Percentiles rank a stretch among this genome's conserved stretches.
Conservation (phyloP, 2,888 invertebrate species). For the Alcis repandata region DNA sequence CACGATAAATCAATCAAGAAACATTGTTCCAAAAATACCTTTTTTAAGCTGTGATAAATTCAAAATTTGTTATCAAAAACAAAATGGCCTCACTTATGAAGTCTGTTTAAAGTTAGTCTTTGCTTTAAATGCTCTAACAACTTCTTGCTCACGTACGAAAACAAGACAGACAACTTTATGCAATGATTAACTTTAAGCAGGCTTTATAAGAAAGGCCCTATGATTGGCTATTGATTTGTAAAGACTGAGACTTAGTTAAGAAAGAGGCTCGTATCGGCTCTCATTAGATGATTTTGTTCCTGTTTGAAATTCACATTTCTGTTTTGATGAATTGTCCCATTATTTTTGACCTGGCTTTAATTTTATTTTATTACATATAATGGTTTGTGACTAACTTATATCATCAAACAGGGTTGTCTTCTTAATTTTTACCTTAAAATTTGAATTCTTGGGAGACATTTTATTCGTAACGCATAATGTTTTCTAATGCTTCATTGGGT, state of each 20-base stretch:
- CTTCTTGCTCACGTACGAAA: no score
- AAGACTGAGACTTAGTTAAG: background rate
- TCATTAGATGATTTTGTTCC: no score
- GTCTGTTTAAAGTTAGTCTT: no score
- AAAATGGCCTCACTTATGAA: no score
- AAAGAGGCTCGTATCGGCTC: no score
- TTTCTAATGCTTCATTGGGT: background rate
- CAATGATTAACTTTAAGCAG: no score
- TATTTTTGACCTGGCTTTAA: background rate
- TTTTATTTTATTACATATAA: background rate
- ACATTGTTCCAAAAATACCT: background rate
- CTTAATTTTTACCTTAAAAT: background rate
- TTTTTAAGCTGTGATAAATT: background rate
- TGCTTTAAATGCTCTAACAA: no score
- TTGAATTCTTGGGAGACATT: background rate
- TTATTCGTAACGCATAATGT: background rate
- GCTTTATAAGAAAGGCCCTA: no score
- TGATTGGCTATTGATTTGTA: constrained; percentile 2
- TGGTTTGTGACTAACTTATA: background rate
- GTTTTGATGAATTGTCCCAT: no score
- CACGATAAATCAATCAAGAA: background rate
- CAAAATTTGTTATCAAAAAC: no score
- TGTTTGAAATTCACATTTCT: no score
- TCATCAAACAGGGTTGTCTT: background rate
- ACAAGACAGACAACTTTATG: no score